Percentiles rank a stretch among this genome's conserved stretches.
Evolutionary conservation across 2,113 vertebrate species (phyloP).

Genomic region (Corythaeola cristata): DNA sequence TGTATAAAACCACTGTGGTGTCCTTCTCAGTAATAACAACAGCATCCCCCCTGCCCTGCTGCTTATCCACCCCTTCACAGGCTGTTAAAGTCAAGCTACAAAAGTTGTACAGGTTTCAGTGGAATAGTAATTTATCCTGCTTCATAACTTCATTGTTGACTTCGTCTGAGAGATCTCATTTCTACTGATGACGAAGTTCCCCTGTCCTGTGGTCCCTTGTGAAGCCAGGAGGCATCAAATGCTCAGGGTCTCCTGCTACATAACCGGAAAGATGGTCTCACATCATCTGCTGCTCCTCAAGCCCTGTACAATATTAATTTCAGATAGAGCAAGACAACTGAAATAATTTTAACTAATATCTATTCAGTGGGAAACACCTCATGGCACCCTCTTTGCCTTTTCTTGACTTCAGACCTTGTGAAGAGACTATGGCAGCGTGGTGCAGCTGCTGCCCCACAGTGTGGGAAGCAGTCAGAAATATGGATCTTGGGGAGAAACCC

Average conservation of each 20-base stretch:
- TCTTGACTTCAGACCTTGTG: not conserved
- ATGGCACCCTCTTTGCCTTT: not conserved
- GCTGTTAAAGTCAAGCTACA: not conserved
- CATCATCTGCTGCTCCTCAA: not conserved
- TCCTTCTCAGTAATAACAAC: not conserved
- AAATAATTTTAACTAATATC: not conserved
- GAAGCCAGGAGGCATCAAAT: not conserved
- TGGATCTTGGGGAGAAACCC: not conserved
- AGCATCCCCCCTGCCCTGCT: not conserved
- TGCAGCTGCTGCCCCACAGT: not conserved
- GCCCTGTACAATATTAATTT: not conserved
- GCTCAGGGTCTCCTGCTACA: not conserved
- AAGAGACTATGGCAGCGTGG: not conserved
- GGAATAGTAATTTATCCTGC: not conserved
- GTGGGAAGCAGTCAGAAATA: not conserved
- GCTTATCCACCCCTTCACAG: not conserved
- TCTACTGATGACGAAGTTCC: not conserved
- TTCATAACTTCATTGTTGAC: not conserved
- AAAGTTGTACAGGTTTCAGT: not conserved
- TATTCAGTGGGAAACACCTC: not conserved
- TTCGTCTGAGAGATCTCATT: not conserved
- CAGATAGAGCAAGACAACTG: not conserved
- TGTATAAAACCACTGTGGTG: not conserved
- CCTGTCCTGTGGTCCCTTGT: not conserved
- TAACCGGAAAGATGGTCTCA: not conserved